Base-by-base conservation (phyloP, 2,888 invertebrate species). In the Sarcophaga rosellei region DNA sequence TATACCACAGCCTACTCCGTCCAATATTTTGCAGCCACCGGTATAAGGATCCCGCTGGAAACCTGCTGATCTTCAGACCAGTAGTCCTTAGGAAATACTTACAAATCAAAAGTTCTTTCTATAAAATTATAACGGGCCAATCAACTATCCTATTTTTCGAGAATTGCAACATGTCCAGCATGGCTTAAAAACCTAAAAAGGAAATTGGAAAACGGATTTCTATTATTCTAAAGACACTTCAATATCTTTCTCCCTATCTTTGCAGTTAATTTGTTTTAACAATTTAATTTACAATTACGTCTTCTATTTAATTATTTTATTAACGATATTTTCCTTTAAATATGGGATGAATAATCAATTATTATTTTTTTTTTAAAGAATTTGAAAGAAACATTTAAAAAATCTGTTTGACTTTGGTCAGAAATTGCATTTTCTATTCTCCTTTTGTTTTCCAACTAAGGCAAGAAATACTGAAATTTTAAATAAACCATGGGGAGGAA, bases 351-450 rank as follows among this genome's bases (percentile, higher is more conserved):
- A 17, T 53, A 53, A 53, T 53, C 53, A 53, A 53, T 53, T 53
- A 53, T 53, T 53, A 53, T 35, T 2, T 4, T 4, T 53, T 53
- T 12, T 53, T 53, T 53, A 1, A 12, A 17, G 35, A 53, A 15
- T 53, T 53, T 15, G 5, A 12, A 53, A 53, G 10, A 53, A 53
- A 53, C 3, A 5, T 20, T 59, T 25, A 2, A 65, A 25, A 21
- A 70, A 59, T 53, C 53, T 82, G 57, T 70, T 57, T 61, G 47
- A 3, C 10, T 80, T 79, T 59, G 79, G 79, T 84, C 84, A 80
- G 65, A 65, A 72, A 75, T 72, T 76, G 70, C 65, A 72, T 80
- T 66, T 80, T 66, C 35, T 17, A 35, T 35, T 57, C 11, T 57
- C 57, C 45, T n/a, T 0, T 2, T 57, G 2, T 44, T 25, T 62